Percentiles rank a stretch among this genome's conserved stretches.
Conservation (phyloP, 2,797 vertebrate species). For the Perdix hodgsoniae region DNA sequence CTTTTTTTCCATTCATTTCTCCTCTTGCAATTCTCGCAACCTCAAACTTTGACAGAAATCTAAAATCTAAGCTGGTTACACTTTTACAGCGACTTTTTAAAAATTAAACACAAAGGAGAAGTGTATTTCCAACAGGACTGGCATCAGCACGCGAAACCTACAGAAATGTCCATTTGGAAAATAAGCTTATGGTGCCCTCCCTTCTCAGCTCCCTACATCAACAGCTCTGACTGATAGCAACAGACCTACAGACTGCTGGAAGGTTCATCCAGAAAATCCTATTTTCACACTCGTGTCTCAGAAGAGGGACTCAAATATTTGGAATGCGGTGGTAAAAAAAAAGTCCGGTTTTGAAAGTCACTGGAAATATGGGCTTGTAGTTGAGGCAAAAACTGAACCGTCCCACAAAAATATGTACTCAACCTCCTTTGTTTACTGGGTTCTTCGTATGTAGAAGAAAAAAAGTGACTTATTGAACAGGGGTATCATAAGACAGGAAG, state of each 20-base stretch:
- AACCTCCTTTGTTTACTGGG: background rate
- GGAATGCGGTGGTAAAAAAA: background rate
- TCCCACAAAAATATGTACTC: background rate
- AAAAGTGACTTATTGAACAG: background rate
- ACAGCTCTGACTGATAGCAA: background rate
- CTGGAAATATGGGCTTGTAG: background rate
- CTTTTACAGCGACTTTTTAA: background rate
- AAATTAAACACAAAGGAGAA: background rate
- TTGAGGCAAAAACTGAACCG: background rate
- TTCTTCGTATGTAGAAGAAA: background rate
- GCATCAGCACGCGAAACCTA: background rate
- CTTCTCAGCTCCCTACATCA: background rate
- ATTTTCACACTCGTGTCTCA: background rate
- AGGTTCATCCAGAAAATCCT: background rate
- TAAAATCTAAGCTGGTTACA: background rate
- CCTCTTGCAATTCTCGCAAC: background rate
- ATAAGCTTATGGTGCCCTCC: background rate
- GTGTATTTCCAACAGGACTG: background rate
- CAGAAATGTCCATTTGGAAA: background rate
- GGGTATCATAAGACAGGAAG: slow-evolving; percentile 13
- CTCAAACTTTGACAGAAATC: background rate
- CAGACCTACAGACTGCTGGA: rapidly evolving
- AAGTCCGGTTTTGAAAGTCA: background rate
- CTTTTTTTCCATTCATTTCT: background rate
- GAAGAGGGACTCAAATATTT: background rate